phyloP scores from a whole-genome alignment of 2,113 vertebrate species.

The Sinocyclocheilus anophthalmus region DNA sequence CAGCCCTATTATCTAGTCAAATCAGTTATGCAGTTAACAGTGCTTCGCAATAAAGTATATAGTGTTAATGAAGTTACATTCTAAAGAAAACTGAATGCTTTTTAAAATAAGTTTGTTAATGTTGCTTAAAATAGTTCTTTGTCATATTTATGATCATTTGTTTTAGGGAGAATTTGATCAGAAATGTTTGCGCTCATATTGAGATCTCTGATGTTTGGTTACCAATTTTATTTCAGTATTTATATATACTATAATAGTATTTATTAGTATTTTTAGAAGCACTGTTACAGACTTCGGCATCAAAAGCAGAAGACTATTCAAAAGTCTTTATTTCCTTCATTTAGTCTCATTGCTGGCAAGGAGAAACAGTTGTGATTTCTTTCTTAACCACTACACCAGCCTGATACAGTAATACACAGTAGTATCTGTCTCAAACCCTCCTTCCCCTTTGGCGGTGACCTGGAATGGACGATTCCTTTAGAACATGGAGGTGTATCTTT shows the following conservation, averaged over 20 bases:
- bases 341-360: background rate
- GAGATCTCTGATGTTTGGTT: background rate
- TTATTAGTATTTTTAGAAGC: too few species aligned
- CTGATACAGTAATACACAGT: background rate
- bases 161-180: background rate
- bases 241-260: too few species aligned
- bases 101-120: background rate
- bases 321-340: background rate
- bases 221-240: background rate
- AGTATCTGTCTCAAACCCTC: slow-evolving; percentile 20
- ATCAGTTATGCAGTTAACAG: too few species aligned
- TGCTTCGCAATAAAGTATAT: too few species aligned
- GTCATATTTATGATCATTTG: background rate
- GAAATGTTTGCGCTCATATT: background rate
- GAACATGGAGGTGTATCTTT: background rate
- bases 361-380: background rate
- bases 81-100: background rate
- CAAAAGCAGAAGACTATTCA: background rate
- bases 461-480: slow-evolving; percentile 10
- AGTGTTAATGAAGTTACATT: background rate
- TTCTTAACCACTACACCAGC: background rate
- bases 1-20: too few species aligned
- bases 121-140: background rate
- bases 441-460: slow-evolving; percentile 11
- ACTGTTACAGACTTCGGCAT: too few species aligned